Evolutionary conservation across 2,797 vertebrate genomes (phyloP), one percentile per base, ranked within the genome.

Genomic region (Tangara arthus): DNA sequence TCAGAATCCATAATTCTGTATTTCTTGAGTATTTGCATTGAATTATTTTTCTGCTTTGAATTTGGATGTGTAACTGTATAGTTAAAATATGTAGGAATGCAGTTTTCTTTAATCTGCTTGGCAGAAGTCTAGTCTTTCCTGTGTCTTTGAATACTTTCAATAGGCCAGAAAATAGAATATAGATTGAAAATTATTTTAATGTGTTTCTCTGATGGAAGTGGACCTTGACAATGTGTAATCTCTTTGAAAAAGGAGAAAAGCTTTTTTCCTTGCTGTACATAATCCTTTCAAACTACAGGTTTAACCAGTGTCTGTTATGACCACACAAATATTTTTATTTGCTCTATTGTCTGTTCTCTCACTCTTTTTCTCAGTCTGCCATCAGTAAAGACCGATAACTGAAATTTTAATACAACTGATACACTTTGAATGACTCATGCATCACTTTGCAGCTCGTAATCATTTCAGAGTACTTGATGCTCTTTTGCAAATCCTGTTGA

Each of bases 131-230:
- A 44, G 50, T 82, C 84, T 92, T 83, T 71, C 49, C 37, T 73
- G 61, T 96, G 81, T 95, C 59, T 93, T 91, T 84, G 55, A 95
- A 52, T 88, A 80, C 78, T 35, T 95, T 77, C 92, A 72, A 28
- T 57, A 75, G 78, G 57, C 56, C 39, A 91, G 73, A 90, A 95
- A 97, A 93, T 89, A 95, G 95, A 95, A 76, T 91, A 81, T 90
- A 95, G 88, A 96, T 83, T 69, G 77, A 94, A 93, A 90, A 91
- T 91, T 88, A 97, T 79, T 94, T 92, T 81, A 88, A 88, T 88
- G 49, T 84, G 60, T 93, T 91, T 85, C 68, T 90, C 11, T 76
- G 35, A 84, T 82, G 52, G 68, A 87, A 91, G 78, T 84, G 56
- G 63, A 89, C 68, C 66, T 79, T 70, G 73, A 87, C 23, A 82